Percentiles rank a stretch among this genome's conserved stretches.
phyloP scores from a whole-genome alignment of 2,113 vertebrate genomes.

The Eulacestoma nigropectus region DNA sequence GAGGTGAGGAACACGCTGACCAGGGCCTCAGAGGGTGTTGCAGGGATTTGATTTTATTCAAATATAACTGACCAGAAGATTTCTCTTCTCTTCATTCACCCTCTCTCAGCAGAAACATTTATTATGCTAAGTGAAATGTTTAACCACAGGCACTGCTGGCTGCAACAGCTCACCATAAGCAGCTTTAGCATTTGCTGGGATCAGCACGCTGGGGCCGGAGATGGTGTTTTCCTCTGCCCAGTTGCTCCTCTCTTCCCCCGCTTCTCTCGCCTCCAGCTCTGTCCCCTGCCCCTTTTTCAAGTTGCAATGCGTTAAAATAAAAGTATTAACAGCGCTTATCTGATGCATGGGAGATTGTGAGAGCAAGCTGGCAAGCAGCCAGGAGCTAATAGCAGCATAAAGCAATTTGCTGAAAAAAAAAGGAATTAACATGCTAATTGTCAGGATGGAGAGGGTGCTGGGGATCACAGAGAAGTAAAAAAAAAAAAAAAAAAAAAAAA shows the following conservation, averaged over 20 bases:
- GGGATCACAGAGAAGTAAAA: not conserved
- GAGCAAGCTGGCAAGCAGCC: conserved; percentile 45
- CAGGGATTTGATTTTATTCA: not conserved
- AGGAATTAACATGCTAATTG: conserved; percentile 58
- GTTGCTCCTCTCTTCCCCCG: not conserved
- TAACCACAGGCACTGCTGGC: not conserved
- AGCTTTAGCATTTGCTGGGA: not conserved
- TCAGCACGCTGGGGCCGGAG: not conserved
- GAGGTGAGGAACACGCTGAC: not conserved
- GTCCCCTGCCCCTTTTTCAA: not conserved
- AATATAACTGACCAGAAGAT: not conserved
- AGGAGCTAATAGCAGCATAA: conserved; percentile 55
- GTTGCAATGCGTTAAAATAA: not conserved
- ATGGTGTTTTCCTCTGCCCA: not conserved
- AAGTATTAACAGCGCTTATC: not conserved
- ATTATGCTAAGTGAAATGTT: not conserved
- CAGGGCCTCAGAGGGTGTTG: not conserved
- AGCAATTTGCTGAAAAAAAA: conserved; percentile 26
- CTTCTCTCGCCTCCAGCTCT: not conserved
- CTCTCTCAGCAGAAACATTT: not conserved
- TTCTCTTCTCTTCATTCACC: not conserved
- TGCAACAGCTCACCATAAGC: not conserved
- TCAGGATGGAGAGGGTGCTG: conserved; percentile 45
- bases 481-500: not conserved
- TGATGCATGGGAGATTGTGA: not conserved